Evolutionary conservation across 2,113 vertebrate species (phyloP), one percentile per base, ranked within the genome.

Genomic region (Corythornis madagascariensis): DNA sequence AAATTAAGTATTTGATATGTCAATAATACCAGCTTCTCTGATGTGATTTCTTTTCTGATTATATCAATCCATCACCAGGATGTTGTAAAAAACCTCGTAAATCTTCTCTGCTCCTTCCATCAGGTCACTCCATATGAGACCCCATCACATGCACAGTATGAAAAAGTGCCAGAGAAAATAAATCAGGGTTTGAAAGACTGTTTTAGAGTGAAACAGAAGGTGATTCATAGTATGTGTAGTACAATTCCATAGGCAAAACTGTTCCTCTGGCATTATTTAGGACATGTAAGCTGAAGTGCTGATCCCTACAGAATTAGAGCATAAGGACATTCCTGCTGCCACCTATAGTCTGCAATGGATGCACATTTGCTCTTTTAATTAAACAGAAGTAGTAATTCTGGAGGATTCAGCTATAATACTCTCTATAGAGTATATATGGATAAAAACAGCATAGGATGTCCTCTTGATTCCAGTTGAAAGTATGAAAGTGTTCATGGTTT

Each of bases 281-380:
- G 29, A 47, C 22, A 25, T 20, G 14, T 16, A 76, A 73, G 10
- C 38, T 79, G 16, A 53, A 83, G 53, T 33, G 70, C 83, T 82
- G 83, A 66, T 79, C 22, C 38, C 53, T 38, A 35, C 10, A 61
- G 80, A 73, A 55, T 59, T 42, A 53, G 50, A 60, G 19, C 22
- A 25, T 76, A 77, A 92, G 78, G 89, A 67, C 78, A 71, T 89
- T 79, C 89, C 71, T 94, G 67, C 92, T 93, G 91, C 94, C 78
- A 69, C 82, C 90, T 90, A 19, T 84, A 82, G 92, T 87, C 75
- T 80, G 85, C 91, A 91, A 11, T 50, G 82, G 57, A 29, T 71
- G 65, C 63, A 79, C 47, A 10, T 77, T 28, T n/a, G 77, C 67
- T 77, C 38, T 88, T 87, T 64, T 82, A 61, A 60, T 72, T 67